Evolutionary conservation across 1,140 invertebrate genomes (phyloP).

Genomic region (Pseudomyrmex cubaensis): DNA sequence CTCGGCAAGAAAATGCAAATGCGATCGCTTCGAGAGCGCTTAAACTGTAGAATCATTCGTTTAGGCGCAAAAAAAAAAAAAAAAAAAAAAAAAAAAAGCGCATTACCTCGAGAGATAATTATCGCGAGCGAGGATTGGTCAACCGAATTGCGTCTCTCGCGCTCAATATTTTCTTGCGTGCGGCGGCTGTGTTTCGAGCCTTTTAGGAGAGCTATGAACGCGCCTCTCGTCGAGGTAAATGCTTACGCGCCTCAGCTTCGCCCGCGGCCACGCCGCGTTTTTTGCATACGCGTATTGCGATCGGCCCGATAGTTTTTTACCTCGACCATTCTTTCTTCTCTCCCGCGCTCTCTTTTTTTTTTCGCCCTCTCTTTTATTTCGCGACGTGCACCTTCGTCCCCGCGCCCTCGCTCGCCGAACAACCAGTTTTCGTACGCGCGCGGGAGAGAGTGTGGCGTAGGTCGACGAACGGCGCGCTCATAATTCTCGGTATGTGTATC

Average conservation of each 20-base stretch:
- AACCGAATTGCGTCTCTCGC: constrained; percentile 54
- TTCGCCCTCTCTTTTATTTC: constrained; percentile 75
- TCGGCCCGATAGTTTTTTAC: constrained; percentile 74
- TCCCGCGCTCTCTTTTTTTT: constrained; percentile 65
- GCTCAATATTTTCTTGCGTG: constrained; percentile 67
- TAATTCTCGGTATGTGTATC: constrained; percentile 80
- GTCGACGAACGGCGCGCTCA: constrained; percentile 82
- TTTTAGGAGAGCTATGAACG: constrained; percentile 42
- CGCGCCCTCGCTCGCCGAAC: constrained; percentile 65
- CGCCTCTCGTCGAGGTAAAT: constrained; percentile 6
- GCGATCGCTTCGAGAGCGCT: not conserved
- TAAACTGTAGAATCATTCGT: constrained; percentile 49
- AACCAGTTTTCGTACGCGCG: constrained; percentile 54
- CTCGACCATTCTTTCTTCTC: constrained; percentile 52
- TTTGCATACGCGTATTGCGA: constrained; percentile 76
- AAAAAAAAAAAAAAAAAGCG: not conserved
- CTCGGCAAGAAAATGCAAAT: constrained; percentile 42
- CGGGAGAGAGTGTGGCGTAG: constrained; percentile 64
- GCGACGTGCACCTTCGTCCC: constrained; percentile 59
- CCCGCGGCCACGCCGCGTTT: constrained; percentile 51
- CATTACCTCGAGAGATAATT: constrained; percentile 60
- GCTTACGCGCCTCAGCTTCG: constrained; percentile 22
- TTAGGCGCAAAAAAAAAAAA: constrained; percentile 23
- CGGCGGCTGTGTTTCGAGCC: constrained; percentile 55
- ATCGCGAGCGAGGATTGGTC: constrained; percentile 57